Conservation (phyloP, 2,797 vertebrate species). For the Poliocrania exsul region DNA sequence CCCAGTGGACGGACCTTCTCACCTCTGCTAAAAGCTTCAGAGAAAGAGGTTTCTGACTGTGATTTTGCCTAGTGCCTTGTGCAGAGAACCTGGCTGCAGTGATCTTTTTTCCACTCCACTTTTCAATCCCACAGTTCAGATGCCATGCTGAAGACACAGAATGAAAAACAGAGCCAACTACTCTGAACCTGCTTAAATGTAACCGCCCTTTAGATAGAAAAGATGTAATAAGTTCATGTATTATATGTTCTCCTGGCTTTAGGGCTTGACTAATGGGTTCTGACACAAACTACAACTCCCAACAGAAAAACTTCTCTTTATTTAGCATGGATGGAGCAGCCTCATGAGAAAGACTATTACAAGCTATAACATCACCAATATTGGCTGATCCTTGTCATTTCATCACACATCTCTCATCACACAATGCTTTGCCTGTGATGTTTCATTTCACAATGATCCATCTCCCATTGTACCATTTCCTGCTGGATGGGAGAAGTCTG, state of each 20-base stretch:
- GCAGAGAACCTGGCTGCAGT: neutral
- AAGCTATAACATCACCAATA: neutral
- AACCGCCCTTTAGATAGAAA: neutral
- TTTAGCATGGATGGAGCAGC: neutral
- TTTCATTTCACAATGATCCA: neutral
- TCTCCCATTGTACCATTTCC: neutral
- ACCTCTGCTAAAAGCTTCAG: neutral
- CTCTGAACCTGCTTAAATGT: neutral
- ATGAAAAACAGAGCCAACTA: neutral
- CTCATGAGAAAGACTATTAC: neutral
- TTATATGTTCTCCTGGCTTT: neutral
- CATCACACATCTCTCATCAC: accelerated
- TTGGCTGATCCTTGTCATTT: neutral
- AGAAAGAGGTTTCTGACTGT: neutral
- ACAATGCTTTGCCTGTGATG: neutral
- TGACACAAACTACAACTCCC: neutral
- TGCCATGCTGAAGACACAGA: neutral
- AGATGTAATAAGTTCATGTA: neutral
- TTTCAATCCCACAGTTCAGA: neutral
- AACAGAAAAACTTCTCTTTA: constrained; percentile 3
- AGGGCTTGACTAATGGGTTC: neutral
- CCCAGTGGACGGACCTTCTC: neutral
- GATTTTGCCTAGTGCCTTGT: neutral
- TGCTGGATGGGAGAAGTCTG: neutral
- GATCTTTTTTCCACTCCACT: neutral